These are phyloP conservation scores for Siniperca chuatsi DNA, from an alignment of 2,113 vertebrate genomes.

Conservation along the genomic window DNA sequence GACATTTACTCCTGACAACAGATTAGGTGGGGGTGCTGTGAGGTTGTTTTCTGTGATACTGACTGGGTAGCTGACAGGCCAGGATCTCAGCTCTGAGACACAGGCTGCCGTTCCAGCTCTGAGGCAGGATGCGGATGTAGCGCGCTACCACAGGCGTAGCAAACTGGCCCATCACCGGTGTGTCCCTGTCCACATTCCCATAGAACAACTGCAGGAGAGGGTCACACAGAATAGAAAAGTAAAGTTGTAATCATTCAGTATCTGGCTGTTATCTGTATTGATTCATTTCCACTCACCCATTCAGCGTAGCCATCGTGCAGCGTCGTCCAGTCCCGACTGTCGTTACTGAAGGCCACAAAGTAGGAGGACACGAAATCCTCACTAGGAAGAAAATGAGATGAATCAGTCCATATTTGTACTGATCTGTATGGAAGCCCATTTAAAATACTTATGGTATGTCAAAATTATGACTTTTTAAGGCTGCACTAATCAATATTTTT, in stretches of 20 bases:
- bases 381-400: constrained; percentile 42
- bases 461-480: too few species aligned
- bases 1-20: neutral
- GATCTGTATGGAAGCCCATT: neutral
- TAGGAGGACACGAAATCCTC: constrained; percentile 94
- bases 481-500: too few species aligned
- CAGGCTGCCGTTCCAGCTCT: constrained; percentile 96
- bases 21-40: neutral
- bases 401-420: neutral
- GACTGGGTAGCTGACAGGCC: constrained; percentile 92
- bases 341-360: constrained; percentile 96
- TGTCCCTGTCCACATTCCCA: constrained; percentile 94
- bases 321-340: constrained; percentile 92
- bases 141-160: constrained; percentile 88
- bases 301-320: constrained; percentile 94
- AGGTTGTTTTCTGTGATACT: constrained; percentile 34
- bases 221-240: neutral
- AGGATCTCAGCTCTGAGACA: constrained; percentile 94
- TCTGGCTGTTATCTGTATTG: neutral
- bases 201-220: constrained; percentile 89
- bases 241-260: neutral
- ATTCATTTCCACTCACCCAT: constrained; percentile 85
- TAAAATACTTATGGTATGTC: too few species aligned
- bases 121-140: constrained; percentile 93
- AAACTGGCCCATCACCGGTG: constrained; percentile 91